Evolutionary conservation across 2,888 invertebrate genomes (phyloP).

Genomic region (Odontothrips loti): DNA sequence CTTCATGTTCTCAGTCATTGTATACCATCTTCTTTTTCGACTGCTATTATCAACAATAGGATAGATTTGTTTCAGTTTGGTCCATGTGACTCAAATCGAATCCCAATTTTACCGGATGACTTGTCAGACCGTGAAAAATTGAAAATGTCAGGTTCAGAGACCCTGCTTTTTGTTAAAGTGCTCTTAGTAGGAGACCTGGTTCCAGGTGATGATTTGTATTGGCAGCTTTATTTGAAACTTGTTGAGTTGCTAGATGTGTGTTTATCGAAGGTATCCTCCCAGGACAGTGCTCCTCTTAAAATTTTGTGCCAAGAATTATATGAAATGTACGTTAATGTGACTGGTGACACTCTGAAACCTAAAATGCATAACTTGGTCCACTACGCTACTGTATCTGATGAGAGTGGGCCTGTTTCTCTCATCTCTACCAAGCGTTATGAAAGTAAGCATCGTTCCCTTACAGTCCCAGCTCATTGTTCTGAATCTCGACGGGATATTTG

Average conservation of each 20-base stretch:
- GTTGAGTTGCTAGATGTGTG: not conserved
- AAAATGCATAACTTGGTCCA: not conserved
- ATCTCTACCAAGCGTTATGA: not conserved
- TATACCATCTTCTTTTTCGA: not conserved
- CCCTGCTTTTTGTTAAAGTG: not conserved
- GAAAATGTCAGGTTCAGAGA: not conserved
- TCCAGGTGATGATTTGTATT: not conserved
- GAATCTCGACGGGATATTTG: too few species aligned
- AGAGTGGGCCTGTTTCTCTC: not conserved
- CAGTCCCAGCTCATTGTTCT: not conserved
- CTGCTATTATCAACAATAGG: not conserved
- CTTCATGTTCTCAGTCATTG: not conserved
- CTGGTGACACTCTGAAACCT: not conserved
- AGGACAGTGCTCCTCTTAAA: not conserved
- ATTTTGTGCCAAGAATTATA: not conserved
- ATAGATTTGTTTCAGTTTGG: not conserved
- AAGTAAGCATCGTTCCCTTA: not conserved
- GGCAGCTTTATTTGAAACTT: not conserved
- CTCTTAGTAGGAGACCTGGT: not conserved
- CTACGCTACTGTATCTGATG: not conserved
- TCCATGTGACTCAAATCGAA: not conserved
- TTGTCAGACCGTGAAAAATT: not conserved
- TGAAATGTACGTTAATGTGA: not conserved
- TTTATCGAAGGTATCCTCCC: too few species aligned
- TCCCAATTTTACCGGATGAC: not conserved